These are phyloP conservation scores for Corvus moneduloides DNA, from an alignment of 2,113 vertebrate genomes.

Conservation along the genomic window DNA sequence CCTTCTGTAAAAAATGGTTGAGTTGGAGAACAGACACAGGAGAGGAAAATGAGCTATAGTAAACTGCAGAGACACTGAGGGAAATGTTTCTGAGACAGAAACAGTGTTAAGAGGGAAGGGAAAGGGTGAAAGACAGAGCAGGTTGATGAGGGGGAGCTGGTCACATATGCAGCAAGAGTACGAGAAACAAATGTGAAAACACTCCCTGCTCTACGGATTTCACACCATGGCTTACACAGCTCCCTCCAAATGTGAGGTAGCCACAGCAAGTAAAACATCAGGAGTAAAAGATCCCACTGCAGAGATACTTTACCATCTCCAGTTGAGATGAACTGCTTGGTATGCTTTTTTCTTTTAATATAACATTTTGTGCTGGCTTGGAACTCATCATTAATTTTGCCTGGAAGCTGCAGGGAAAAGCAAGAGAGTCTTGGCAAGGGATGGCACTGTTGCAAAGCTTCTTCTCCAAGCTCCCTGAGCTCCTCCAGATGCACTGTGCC, in stretches of 20 bases:
- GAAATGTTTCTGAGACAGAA: not conserved
- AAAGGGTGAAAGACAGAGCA: not conserved
- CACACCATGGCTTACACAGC: not conserved
- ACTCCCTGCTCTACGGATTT: not conserved
- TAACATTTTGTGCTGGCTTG: not conserved
- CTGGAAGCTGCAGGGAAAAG: not conserved
- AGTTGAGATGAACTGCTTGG: not conserved
- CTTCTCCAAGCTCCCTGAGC: not conserved
- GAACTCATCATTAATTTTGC: not conserved
- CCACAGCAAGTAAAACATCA: not conserved
- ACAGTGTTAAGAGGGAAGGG: not conserved
- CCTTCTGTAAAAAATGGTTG: not conserved
- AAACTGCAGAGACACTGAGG: not conserved
- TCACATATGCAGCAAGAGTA: not conserved
- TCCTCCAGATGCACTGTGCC: not conserved
- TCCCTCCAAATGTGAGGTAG: not conserved
- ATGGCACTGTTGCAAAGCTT: not conserved
- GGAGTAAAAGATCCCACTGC: not conserved
- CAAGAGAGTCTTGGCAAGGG: not conserved
- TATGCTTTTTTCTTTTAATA: not conserved
- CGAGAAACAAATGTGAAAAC: fast-evolving
- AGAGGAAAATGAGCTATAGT: not conserved
- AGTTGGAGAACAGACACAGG: fast-evolving
- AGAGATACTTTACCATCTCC: not conserved
- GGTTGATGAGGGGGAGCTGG: not conserved